Evolutionary conservation across 2,888 invertebrate genomes (phyloP).

Genomic region (Leptothorax acervorum): DNA sequence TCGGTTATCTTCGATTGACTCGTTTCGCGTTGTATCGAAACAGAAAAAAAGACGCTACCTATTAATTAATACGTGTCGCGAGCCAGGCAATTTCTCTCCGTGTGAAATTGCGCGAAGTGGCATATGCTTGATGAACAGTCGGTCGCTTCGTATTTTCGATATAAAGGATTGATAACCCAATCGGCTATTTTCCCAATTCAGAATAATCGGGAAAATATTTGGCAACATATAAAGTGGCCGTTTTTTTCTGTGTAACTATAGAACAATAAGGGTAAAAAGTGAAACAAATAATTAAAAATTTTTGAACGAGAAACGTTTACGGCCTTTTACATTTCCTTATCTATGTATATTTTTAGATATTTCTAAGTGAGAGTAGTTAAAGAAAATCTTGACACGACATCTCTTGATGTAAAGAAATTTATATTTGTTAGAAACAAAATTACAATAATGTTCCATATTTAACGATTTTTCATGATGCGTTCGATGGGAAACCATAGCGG

Average conservation of each 20-base stretch:
- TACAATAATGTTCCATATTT: slow-evolving; percentile 3
- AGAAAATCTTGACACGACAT: not conserved
- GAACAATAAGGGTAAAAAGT: not conserved
- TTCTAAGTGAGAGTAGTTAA: not conserved
- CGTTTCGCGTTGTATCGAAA: not conserved
- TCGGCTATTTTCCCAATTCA: not conserved
- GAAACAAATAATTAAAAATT: not conserved
- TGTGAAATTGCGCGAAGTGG: not conserved
- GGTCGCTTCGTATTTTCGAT: not conserved
- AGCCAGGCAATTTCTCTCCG: slow-evolving; percentile 32
- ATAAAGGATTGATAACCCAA: not conserved
- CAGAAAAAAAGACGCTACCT: slow-evolving; percentile 1
- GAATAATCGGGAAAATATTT: not conserved
- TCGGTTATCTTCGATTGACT: slow-evolving; percentile 42
- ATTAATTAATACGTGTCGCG: slow-evolving; percentile 51
- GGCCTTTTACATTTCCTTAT: not conserved
- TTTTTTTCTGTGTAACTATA: not conserved
- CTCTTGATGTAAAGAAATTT: not conserved
- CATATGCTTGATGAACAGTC: not conserved
- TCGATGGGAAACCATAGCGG: not conserved
- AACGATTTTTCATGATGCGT: not conserved
- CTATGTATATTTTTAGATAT: not conserved
- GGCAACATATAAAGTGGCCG: not conserved
- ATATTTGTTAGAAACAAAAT: not conserved
- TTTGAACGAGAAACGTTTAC: not conserved